Conservation (phyloP, 37 sponge, comb jelly and placozoan species). For the Oscarella lobularis region DNA sequence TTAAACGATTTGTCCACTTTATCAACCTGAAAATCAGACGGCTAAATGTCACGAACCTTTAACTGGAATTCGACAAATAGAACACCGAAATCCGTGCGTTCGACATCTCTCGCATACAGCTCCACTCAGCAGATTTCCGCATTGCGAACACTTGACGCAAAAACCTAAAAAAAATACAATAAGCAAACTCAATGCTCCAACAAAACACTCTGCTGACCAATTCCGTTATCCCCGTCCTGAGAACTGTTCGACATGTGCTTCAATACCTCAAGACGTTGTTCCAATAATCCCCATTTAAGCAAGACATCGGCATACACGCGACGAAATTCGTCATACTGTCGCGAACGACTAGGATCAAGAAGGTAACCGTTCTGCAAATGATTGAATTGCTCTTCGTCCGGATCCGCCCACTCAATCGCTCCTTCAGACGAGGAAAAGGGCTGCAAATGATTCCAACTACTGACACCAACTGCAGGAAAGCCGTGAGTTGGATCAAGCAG, state of each 20-base stretch:
- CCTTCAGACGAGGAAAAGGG: background rate
- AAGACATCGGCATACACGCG: constrained; percentile 62
- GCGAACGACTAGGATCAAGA: constrained; percentile 25
- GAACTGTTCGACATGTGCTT: background rate
- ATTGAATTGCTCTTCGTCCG: background rate
- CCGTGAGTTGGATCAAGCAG: no score
- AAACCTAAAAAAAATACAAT: constrained; percentile 13
- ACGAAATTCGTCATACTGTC: constrained; percentile 44
- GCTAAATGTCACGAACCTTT: constrained; percentile 28
- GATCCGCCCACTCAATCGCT: background rate
- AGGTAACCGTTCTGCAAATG: constrained; percentile 13
- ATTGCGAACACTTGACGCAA: constrained; percentile 18
- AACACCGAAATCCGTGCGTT: constrained; percentile 35
- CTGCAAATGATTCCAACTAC: background rate
- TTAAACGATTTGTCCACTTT: constrained; percentile 3
- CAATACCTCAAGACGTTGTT: constrained; percentile 54
- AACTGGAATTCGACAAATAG: constrained; percentile 56
- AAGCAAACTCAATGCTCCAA: constrained; percentile 3
- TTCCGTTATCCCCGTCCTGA: constrained; percentile 9
- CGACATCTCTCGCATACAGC: constrained; percentile 37
- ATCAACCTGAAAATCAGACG: background rate
- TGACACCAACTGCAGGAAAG: constrained; percentile 2
- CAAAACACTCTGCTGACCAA: background rate
- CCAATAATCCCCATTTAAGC: constrained; percentile 47
- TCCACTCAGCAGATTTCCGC: constrained; percentile 18